phyloP scores from a whole-genome alignment of 2,113 vertebrate genomes.

The Callithrix jacchus region DNA sequence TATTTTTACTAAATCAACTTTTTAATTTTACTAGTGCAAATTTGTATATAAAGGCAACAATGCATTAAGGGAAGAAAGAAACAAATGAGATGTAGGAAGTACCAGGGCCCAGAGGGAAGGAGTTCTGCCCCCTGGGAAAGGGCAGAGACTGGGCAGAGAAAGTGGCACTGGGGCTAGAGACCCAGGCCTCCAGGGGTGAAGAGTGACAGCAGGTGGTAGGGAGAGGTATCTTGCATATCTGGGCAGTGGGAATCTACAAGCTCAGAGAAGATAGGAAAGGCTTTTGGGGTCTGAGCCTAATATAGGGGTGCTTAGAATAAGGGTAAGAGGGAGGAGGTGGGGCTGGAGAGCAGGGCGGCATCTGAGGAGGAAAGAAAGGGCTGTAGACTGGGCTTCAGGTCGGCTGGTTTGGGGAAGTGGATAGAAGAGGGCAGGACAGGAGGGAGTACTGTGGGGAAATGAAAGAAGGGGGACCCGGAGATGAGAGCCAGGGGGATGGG shows the following conservation, averaged over 20 bases:
- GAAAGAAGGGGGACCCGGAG: not conserved
- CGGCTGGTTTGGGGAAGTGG: not conserved
- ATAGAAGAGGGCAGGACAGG: not conserved
- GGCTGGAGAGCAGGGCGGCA: not conserved
- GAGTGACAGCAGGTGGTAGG: not conserved
- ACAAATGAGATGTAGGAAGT: not conserved
- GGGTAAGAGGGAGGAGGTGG: not conserved
- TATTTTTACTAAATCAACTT: conserved; percentile 13
- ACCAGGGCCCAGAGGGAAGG: not conserved
- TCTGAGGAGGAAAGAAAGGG: not conserved
- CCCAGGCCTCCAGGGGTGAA: not conserved
- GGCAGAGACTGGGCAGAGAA: not conserved
- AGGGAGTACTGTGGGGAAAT: not conserved
- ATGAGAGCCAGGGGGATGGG: not conserved
- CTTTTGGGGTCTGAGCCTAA: not conserved
- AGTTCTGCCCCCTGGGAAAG: not conserved
- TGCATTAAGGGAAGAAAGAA: not conserved
- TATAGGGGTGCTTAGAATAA: not conserved
- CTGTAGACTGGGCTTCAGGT: not conserved
- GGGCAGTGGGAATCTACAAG: not conserved
- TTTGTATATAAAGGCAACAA: not conserved
- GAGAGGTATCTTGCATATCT: not conserved
- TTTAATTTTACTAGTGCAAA: not conserved
- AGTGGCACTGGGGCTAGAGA: not conserved
- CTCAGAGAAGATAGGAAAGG: not conserved